Evolutionary conservation across 2,888 invertebrate genomes (phyloP).

Genomic region (Synanthedon tipuliformis): DNA sequence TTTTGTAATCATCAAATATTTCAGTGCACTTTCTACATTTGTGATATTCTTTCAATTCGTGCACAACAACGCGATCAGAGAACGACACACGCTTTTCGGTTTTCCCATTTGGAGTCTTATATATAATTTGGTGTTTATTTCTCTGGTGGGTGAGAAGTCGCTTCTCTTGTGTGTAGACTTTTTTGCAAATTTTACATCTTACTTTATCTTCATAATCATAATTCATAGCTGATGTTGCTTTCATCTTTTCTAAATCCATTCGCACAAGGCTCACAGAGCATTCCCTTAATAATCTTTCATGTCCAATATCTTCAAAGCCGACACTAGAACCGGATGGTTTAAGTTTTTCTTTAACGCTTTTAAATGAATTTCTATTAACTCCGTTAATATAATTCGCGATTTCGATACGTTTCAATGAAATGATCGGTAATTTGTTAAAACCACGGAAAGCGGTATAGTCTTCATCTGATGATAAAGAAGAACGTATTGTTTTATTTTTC

Average conservation of each 20-base stretch:
- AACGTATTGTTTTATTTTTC: no score
- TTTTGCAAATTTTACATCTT: conserved; percentile 47
- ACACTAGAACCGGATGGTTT: no score
- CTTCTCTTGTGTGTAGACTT: conserved; percentile 35
- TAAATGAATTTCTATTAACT: no score
- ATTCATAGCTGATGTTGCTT: conserved; percentile 11
- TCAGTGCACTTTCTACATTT: conserved; percentile 50
- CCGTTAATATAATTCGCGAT: no score
- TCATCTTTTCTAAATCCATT: conserved; percentile 23
- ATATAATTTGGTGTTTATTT: conserved; percentile 46
- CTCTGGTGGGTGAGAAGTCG: conserved; percentile 39
- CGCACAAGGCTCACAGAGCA: conserved; percentile 31
- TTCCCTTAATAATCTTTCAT: conserved; percentile 12
- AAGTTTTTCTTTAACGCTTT: no score
- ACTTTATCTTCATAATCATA: conserved; percentile 6
- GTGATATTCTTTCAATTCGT: conserved; percentile 46
- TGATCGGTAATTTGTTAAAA: conserved; percentile 32
- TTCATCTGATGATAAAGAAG: neutral
- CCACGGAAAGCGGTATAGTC: conserved; percentile 26
- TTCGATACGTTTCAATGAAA: conserved; percentile 29
- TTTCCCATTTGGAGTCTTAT: conserved; percentile 20
- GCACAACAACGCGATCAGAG: conserved; percentile 47
- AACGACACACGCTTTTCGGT: conserved; percentile 48
- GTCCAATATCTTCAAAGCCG: neutral
- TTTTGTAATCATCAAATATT: conserved; percentile 38